A percentile compares a stretch with the other conserved stretches of the same genome.
Conservation (phyloP, 2,888 invertebrate genomes). For the Pristionchus japonicus region DNA sequence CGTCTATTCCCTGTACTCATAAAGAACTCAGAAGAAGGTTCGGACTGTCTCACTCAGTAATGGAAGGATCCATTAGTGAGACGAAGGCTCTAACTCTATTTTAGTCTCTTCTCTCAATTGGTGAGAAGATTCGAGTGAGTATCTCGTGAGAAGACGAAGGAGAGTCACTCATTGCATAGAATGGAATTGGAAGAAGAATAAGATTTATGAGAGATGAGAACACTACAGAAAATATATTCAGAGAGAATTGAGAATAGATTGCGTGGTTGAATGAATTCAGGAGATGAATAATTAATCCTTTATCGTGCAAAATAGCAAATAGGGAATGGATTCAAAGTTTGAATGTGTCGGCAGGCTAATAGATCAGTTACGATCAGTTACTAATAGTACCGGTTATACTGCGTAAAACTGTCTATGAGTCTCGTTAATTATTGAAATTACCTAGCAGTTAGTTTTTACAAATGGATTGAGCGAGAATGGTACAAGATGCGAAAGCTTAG, state of each 20-base stretch:
- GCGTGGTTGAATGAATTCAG: neutral
- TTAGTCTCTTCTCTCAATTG: neutral
- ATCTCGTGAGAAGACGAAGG: neutral
- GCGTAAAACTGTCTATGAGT: constrained; percentile 32
- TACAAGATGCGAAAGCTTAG: neutral
- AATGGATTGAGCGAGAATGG: neutral
- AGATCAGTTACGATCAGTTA: constrained; percentile 16
- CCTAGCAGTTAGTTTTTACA: neutral
- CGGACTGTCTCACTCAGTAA: neutral
- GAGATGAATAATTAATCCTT: neutral
- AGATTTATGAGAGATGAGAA: neutral
- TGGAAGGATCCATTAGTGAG: constrained; percentile 9
- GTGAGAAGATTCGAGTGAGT: constrained; percentile 14
- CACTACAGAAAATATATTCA: constrained; percentile 3
- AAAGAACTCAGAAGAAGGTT: neutral
- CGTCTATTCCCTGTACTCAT: neutral
- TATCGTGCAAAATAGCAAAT: neutral
- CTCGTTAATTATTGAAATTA: neutral
- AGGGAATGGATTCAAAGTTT: constrained; percentile 8
- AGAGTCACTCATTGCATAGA: neutral
- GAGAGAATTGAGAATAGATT: neutral
- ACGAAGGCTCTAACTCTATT: neutral
- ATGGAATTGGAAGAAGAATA: neutral
- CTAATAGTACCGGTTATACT: constrained; percentile 33
- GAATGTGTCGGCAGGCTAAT: constrained; percentile 11